phyloP scores from a whole-genome alignment of 2,888 invertebrate genomes.

The Ethmia dodecea region DNA sequence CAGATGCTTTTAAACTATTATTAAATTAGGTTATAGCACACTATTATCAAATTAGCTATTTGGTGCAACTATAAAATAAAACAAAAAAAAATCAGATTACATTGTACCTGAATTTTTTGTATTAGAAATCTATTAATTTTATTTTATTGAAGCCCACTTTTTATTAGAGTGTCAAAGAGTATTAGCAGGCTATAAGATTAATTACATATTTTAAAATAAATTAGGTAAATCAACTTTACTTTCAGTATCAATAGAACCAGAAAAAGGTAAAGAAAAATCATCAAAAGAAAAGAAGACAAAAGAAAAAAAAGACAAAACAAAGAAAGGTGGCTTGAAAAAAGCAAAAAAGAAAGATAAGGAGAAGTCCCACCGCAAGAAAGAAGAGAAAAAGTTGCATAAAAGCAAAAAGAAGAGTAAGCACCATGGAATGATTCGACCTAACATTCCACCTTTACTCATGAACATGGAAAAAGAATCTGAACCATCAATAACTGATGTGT shows the following conservation, averaged over 20 bases:
- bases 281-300: constrained; percentile 67
- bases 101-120: too few species aligned
- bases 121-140: too few species aligned
- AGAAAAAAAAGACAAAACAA: constrained; percentile 49
- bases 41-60: too few species aligned
- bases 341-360: constrained; percentile 53
- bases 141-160: too few species aligned
- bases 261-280: constrained; percentile 48
- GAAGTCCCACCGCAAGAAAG: constrained; percentile 44
- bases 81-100: too few species aligned
- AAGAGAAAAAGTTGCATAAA: constrained; percentile 63
- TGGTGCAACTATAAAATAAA: too few species aligned
- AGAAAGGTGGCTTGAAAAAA: constrained; percentile 42
- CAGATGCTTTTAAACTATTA: too few species aligned
- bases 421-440: constrained; percentile 60
- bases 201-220: too few species aligned
- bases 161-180: too few species aligned
- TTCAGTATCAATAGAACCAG: constrained; percentile 40
- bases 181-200: too few species aligned
- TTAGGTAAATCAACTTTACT: too few species aligned
- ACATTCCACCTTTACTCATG: constrained; percentile 66
- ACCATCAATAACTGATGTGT: constrained; percentile 79
- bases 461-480: constrained; percentile 68
- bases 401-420: constrained; percentile 61
- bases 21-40: too few species aligned